A percentile compares a stretch with the other conserved stretches of the same genome.
Evolutionary conservation across 2,888 invertebrate genomes (phyloP).

Genomic region (Cosmia trapezina): DNA sequence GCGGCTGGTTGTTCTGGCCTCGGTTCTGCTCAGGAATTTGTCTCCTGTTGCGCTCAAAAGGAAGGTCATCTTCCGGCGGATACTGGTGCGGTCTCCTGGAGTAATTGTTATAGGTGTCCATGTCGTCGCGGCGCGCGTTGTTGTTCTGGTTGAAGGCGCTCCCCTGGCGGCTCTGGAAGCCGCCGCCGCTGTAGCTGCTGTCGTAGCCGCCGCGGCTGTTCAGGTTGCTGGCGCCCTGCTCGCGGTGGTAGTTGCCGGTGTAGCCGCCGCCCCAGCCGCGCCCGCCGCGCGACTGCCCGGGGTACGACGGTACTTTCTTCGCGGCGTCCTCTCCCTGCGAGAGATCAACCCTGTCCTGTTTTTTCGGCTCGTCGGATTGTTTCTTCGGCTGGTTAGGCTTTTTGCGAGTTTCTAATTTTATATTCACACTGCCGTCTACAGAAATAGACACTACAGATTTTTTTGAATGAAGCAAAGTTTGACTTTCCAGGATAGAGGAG

Average conservation of each 20-base stretch:
- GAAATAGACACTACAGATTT: constrained; percentile 90
- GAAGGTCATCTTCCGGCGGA: constrained; percentile 69
- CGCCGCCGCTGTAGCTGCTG: constrained; percentile 76
- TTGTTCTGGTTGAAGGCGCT: constrained; percentile 62
- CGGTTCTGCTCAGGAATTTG: constrained; percentile 53
- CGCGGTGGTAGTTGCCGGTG: constrained; percentile 69
- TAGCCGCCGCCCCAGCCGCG: constrained; percentile 87
- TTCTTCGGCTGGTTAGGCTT: constrained; percentile 21
- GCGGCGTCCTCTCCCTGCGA: constrained; percentile 74
- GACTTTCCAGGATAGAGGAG: constrained; percentile 92
- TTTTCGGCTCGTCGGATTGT: constrained; percentile 31
- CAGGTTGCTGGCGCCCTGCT: constrained; percentile 89
- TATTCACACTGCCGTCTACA: constrained; percentile 91
- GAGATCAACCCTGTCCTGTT: constrained; percentile 72
- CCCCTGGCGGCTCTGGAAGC: constrained; percentile 69
- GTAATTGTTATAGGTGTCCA: constrained; percentile 71
- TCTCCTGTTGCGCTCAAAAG: constrained; percentile 67
- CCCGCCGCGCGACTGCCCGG: constrained; percentile 90
- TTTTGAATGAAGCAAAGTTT: constrained; percentile 93
- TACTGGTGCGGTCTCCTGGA: constrained; percentile 76
- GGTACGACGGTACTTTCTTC: constrained; percentile 92
- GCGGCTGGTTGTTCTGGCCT: constrained; percentile 37
- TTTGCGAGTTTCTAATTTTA: constrained; percentile 78
- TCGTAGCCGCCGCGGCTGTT: constrained; percentile 80
- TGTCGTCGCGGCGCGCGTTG: constrained; percentile 71